Base-by-base conservation (phyloP, 2,888 invertebrate species). In the Pseudeuparius sepicola region DNA sequence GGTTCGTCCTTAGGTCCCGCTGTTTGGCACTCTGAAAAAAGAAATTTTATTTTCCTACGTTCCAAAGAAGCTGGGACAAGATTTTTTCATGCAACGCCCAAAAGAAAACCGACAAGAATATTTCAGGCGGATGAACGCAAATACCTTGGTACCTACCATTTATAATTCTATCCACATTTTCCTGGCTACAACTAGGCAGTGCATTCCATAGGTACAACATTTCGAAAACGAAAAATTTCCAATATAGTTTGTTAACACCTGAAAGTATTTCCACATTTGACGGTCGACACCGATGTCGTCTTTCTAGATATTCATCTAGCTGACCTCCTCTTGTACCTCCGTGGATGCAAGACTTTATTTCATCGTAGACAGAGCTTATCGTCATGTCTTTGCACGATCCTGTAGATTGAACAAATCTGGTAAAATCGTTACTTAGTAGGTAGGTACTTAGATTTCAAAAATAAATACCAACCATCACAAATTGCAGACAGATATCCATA, bases 151-250 rank as follows among this genome's bases (percentile, higher is more conserved):
- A 43, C 44, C 42, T 51, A 69, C 70, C 68, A 45, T 51, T 40
- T 37, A 67, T 53, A 29, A 72, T 67, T 13, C 39, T 45, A 10
- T 50, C 43, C 10, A 70, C 49, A 12, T 61, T 54, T 18, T 61
- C 57, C 0, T 36, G 33, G 23, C 53, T 68, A 56, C 67, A 76
- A 42, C 66, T 73, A 14, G 75, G 68, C 45, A 79, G 55, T 7
- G 76, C 70, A 49, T 76, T 77, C 78, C 79, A 79, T 28, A 79
- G 57, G 49, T 75, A 79, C 18, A 80, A 61, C 54, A 78, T 62
- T 56, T 80, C 79, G 48, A 73, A 72, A 12, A 71, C 65, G 30
- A 76, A 61, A 36, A 78, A 55, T 42, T 66, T 67, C 59, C 73
- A 77, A 51, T 68, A 70, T 4, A 55, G 39, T 3, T 44, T 23